phyloP scores from a whole-genome alignment of 2,888 invertebrate genomes.

The Volucella bombylans region DNA sequence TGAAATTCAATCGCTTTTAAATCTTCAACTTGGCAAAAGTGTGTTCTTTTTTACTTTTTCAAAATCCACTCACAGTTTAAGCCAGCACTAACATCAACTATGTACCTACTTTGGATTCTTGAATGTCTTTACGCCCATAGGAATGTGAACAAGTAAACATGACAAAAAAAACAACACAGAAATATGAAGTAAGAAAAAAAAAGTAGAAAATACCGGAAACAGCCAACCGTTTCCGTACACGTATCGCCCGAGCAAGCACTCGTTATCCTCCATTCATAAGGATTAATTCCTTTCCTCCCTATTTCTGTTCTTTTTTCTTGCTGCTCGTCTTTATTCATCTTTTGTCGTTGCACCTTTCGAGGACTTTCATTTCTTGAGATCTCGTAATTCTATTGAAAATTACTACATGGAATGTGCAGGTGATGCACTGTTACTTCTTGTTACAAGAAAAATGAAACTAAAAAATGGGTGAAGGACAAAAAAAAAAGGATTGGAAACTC shows the following conservation, averaged over 20 bases:
- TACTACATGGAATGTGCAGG: conserved; percentile 65
- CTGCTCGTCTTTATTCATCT: not conserved
- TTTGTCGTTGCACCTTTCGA: not conserved
- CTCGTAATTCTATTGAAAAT: conserved; percentile 64
- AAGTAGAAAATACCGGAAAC: conserved; percentile 48
- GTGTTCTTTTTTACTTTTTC: too few relatives aligned
- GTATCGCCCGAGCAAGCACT: conserved; percentile 53
- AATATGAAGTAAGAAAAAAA: conserved; percentile 14
- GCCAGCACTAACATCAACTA: not conserved
- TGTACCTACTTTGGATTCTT: not conserved
- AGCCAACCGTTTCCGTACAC: conserved; percentile 52
- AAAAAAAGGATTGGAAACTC: not conserved
- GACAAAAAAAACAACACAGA: conserved; percentile 21
- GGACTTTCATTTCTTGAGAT: conserved; percentile 1
- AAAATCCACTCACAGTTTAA: too few relatives aligned
- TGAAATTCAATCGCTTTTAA: too few relatives aligned
- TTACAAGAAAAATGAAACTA: not conserved
- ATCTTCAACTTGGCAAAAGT: too few relatives aligned
- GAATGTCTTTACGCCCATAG: conserved; percentile 19
- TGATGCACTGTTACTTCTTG: conserved; percentile 62
- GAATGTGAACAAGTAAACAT: conserved; percentile 5
- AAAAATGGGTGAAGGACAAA: not conserved
- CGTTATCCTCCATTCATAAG: conserved; percentile 63
- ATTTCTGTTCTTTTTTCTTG: conserved; percentile 3
- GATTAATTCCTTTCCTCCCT: not conserved